Evolutionary conservation across 2,888 invertebrate genomes (phyloP), one percentile per base, ranked within the genome.

Genomic region (Apamea sordens): DNA sequence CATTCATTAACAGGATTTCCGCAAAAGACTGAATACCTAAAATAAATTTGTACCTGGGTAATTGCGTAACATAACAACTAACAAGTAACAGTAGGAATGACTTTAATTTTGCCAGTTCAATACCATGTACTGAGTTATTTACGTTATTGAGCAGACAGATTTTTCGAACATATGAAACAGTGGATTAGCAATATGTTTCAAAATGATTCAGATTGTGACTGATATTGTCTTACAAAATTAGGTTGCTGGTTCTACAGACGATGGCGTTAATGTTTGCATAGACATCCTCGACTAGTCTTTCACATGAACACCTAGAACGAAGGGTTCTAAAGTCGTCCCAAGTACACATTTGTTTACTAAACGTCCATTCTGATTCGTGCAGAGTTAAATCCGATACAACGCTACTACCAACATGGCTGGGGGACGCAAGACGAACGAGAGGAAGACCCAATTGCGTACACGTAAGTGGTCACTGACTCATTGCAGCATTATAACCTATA

Each of bases 401-500:
- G 88, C 89, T 86, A 89, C 86, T 90, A 91, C 86, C 88, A 85
- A 83, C 85, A 77, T 78, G 86, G 83, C 85, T 89, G 90, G 93
- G 93, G 95, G 94, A 93, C 92, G 88, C 94, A 93, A 95, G 94
- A 93, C 91, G 90, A 80, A 78, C 87, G 90, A 90, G 93, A 96
- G 96, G 96, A 96, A 95, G 95, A 91, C 87, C 92, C 96, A 96
- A 96, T 96, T 96, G 96, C 90, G 89, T 83, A 84, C 87, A 86
- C 89, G 88, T 83, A 94, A 94, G 92, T 96, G 96, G 95, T 94
- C 95, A 95, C 94, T 95, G 95, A 95, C 95, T 95, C 94, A 95
- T 92, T 93, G 90, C 88, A 92, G 87, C 67, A 56, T 89, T 83
- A 88, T 88, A 89, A 86, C 83, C 85, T 82, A 85, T 87, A 85